A percentile compares a stretch with the other conserved stretches of the same genome.
These are phyloP conservation scores for Orthosia incerta DNA, from an alignment of 2,888 invertebrate genomes.

Conservation along the genomic window DNA sequence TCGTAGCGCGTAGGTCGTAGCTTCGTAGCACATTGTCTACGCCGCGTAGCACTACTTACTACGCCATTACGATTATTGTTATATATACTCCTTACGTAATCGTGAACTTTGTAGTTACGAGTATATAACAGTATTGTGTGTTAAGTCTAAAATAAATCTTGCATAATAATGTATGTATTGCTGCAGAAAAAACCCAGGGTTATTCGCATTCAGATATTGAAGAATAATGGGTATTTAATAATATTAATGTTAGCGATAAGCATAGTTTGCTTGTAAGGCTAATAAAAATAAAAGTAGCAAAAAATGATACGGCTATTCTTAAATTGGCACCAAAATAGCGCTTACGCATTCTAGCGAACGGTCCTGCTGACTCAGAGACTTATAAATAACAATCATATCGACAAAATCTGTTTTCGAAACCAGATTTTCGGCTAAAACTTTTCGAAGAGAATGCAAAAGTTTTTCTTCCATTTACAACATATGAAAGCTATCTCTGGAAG, in stretches of 20 bases:
- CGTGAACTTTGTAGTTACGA: constrained; percentile 17
- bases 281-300: not conserved
- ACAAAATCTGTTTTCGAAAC: not conserved
- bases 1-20: constrained; percentile 42
- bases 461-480: constrained; percentile 23
- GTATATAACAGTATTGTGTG: not conserved
- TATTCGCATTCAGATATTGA: too few species aligned
- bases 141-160: not conserved
- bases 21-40: constrained; percentile 53
- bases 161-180: not conserved
- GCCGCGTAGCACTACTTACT: constrained; percentile 44
- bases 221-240: not conserved
- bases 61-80: constrained; percentile 36
- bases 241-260: not conserved
- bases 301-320: not conserved
- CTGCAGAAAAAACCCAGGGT: not conserved
- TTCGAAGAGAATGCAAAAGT: constrained; percentile 5
- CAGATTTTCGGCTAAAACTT: constrained; percentile 12
- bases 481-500: constrained; percentile 37
- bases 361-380: not conserved
- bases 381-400: not conserved
- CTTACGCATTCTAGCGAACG: not conserved
- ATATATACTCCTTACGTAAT: constrained; percentile 20
- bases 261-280: not conserved
- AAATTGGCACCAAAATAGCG: not conserved